Base-by-base conservation (phyloP, 2,797 vertebrate species). In the Mastacembelus armatus region DNA sequence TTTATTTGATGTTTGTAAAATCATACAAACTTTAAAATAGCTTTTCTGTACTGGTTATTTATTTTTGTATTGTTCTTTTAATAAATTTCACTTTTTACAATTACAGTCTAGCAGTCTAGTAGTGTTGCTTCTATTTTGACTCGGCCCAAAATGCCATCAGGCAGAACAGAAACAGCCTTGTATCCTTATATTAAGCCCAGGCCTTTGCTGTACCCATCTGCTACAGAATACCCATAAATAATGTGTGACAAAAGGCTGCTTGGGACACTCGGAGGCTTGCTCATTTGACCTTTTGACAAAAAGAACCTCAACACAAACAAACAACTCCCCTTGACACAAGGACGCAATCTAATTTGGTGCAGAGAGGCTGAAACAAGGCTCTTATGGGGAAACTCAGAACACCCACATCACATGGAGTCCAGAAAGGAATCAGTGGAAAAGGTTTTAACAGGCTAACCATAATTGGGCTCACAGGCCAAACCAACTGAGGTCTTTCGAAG, bases 271-370 rank as follows among this genome's bases (percentile, higher is more conserved):
- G 63, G 54, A 36, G 33, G 56, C 74, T 60, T 32, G 77, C 66
- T 67, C 78, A 4, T 76, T 72, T 88, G 88, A 91, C 89, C 89
- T 88, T 87, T 88, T 48, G n/a, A 60, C 83, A 71, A 85, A 84
- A 74, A 85, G 79, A 85, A 87, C 77, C 78, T 81, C 54, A 48
- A 81, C 83, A 61, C 79, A 91, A 89, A 87, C 80, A 88, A 89
- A 84, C 80, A 77, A 66, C 80, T 85, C 80, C 75, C 86, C 87
- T 90, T 90, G 88, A 87, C 89, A 83, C 87, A 92, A 92, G 89
- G 89, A 86, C 87, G n/a, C 72, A 66, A 74, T 88, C 73, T 88
- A 84, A 88, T 90, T 85, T 85, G 76, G 82, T 80, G 81, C 84
- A 63, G 77, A 56, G 76, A 76, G 74, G 77, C 83, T 66, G 74